Conservation (phyloP, 30 jellyfish, hydroid and myxozoan genomes). For the Turritopsis dohrnii region DNA sequence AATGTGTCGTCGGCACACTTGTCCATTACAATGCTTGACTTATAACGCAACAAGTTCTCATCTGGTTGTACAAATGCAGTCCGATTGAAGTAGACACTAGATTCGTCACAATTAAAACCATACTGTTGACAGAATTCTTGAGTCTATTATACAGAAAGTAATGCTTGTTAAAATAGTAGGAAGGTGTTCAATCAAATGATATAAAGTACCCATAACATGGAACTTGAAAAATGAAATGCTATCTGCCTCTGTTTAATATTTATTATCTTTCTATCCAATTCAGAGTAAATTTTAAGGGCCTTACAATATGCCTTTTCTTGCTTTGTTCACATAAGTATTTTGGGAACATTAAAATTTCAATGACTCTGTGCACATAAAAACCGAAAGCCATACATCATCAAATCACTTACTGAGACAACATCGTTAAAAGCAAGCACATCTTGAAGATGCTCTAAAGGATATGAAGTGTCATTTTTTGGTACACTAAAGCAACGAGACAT, state of each 20-base stretch:
- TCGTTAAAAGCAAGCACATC: slow-evolving; percentile 64
- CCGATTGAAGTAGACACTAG: slow-evolving; percentile 58
- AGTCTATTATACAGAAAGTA: slow-evolving; percentile 34
- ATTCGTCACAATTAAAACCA: slow-evolving; percentile 54
- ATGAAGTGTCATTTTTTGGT: slow-evolving; percentile 18
- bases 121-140: slow-evolving; percentile 72
- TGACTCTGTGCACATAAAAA: no score
- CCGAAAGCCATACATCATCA: no score
- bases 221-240: no score
- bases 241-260: no score
- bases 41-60: slow-evolving; percentile 39
- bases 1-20: slow-evolving; percentile 50
- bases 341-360: no score
- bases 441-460: slow-evolving; percentile 53
- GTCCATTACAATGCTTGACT: slow-evolving; percentile 47
- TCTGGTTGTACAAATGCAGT: slow-evolving; percentile 69
- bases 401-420: slow-evolving; percentile 43
- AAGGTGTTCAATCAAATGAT: no score
- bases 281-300: no score
- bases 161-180: no score
- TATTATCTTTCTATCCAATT: no score
- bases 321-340: no score
- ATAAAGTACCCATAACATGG: no score
- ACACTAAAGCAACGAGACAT: slow-evolving; percentile 6
- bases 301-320: no score